Evolutionary conservation across 2,888 invertebrate species (phyloP).

Genomic region (Papilio demoleus): DNA sequence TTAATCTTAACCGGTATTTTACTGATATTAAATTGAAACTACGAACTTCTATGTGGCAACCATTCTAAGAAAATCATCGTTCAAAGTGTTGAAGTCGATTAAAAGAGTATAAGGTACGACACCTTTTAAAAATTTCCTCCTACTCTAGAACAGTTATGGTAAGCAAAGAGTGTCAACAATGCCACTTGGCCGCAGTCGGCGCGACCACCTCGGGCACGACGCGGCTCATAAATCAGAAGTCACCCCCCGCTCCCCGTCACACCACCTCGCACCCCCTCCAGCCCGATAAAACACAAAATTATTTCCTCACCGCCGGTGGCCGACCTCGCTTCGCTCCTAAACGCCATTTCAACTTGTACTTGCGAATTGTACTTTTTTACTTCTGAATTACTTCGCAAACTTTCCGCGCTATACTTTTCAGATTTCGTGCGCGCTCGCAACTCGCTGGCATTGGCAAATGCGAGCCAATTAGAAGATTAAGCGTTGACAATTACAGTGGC

Average conservation of each 20-base stretch:
- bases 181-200: conserved; percentile 68
- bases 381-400: conserved; percentile 55
- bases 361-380: conserved; percentile 83
- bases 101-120: too few species aligned
- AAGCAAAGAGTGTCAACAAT: conserved; percentile 64
- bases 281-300: conserved; percentile 82
- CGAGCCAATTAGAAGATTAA: conserved; percentile 84
- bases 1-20: too few species aligned
- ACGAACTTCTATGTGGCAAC: not conserved
- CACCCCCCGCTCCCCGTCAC: conserved; percentile 56
- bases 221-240: conserved; percentile 79
- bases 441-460: conserved; percentile 82
- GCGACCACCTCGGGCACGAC: conserved; percentile 71
- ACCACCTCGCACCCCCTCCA: conserved; percentile 58
- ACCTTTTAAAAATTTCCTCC: not conserved
- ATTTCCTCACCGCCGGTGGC: conserved; percentile 82
- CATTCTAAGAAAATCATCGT: not conserved
- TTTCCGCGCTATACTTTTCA: conserved; percentile 57
- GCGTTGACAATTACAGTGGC: conserved; percentile 82
- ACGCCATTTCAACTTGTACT: conserved; percentile 83
- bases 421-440: conserved; percentile 67
- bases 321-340: conserved; percentile 82
- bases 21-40: not conserved
- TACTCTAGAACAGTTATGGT: not conserved
- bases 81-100: too few species aligned